Conservation (phyloP, 2,888 invertebrate genomes). For the Meteorus cinctellus region DNA sequence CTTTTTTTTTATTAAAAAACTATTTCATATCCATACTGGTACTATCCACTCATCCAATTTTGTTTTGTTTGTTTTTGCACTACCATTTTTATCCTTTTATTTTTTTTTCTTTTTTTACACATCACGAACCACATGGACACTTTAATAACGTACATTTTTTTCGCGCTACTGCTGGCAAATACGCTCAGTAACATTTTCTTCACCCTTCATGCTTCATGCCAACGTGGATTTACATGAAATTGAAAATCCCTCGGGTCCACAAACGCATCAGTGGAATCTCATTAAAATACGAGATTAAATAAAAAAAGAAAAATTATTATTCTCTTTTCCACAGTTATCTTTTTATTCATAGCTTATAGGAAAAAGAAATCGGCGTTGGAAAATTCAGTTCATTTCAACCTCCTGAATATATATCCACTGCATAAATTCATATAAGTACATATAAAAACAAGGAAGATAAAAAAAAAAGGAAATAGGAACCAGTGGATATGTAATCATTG, state of each 20-base stretch:
- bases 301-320: constrained; percentile 59
- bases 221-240: constrained; percentile 64
- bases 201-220: constrained; percentile 47
- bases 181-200: constrained; percentile 48
- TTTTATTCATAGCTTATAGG: background rate
- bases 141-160: constrained; percentile 56
- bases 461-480: background rate
- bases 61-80: constrained; percentile 21
- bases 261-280: constrained; percentile 57
- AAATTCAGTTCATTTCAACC: background rate
- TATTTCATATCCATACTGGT: background rate
- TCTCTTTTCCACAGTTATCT: background rate
- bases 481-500: background rate
- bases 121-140: constrained; percentile 49
- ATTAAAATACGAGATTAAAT: constrained; percentile 54
- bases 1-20: background rate
- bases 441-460: background rate
- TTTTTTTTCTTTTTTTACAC: constrained; percentile 44
- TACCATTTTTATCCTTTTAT: background rate
- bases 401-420: background rate
- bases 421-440: background rate
- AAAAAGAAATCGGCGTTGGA: background rate
- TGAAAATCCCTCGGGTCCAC: constrained; percentile 58
- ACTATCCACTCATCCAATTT: constrained; percentile 1
- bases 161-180: constrained; percentile 27